Evolutionary conservation across 1,140 invertebrate genomes (phyloP).

Genomic region (Drosophila eugracilis): DNA sequence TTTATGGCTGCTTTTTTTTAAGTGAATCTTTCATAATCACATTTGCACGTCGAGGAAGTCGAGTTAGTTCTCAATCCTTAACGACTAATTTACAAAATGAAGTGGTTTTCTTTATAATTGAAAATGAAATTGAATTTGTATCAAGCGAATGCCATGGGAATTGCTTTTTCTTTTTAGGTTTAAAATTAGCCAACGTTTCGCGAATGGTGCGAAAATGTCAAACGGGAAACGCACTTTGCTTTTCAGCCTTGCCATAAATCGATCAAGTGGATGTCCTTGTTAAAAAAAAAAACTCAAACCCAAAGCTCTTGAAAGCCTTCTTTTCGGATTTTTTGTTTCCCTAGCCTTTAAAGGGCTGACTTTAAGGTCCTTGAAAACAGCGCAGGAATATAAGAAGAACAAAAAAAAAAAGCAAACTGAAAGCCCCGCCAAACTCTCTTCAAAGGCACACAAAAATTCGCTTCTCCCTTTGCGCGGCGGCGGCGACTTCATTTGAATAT

Average conservation of each 20-base stretch:
- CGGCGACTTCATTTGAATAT: slow-evolving; percentile 78
- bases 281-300: too few relatives aligned
- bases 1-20: slow-evolving; percentile 10
- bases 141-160: too few relatives aligned
- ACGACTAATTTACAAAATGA: background rate
- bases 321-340: background rate
- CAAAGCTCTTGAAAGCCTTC: slow-evolving; percentile 16
- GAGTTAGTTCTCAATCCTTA: background rate
- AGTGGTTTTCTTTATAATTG: background rate
- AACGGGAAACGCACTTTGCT: background rate
- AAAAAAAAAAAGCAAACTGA: slow-evolving; percentile 18
- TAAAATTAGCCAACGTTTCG: too few relatives aligned
- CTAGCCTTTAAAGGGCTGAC: slow-evolving; percentile 18
- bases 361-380: slow-evolving; percentile 17
- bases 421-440: slow-evolving; percentile 8
- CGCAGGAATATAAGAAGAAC: too few relatives aligned
- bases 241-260: background rate
- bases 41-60: background rate
- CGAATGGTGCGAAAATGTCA: background rate
- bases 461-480: slow-evolving; percentile 3
- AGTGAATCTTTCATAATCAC: slow-evolving; percentile 2
- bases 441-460: slow-evolving; percentile 12
- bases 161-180: too few relatives aligned
- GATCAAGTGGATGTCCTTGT: slow-evolving; percentile 1
- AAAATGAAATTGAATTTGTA: too few relatives aligned